These are phyloP conservation scores for Drosophila siamana DNA, from an alignment of 2,888 invertebrate genomes.

Conservation along the genomic window DNA sequence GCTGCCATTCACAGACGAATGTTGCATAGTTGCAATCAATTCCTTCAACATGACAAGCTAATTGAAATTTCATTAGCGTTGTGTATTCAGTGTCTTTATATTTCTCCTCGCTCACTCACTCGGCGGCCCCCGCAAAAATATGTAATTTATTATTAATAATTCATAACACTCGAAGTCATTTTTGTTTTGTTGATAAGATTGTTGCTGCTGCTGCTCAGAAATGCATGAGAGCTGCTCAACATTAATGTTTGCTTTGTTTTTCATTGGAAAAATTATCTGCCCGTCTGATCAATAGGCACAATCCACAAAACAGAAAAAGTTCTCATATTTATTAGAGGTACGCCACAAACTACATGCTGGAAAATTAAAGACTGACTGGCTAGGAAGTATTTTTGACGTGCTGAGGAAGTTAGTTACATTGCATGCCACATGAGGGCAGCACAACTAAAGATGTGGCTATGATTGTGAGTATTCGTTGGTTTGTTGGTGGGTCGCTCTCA, in stretches of 20 bases:
- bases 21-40: conserved; percentile 54
- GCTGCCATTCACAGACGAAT: conserved; percentile 51
- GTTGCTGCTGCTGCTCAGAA: conserved; percentile 39
- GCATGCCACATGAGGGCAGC: background rate
- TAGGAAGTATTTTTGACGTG: conserved; percentile 13
- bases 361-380: conserved; percentile 4
- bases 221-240: conserved; percentile 40
- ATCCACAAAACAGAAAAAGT: background rate
- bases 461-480: background rate
- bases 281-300: conserved; percentile 11
- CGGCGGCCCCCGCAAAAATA: conserved; percentile 53
- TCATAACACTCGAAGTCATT: conserved; percentile 71
- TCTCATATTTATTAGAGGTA: conserved; percentile 28
- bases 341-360: conserved; percentile 26
- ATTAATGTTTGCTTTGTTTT: conserved; percentile 45
- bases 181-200: conserved; percentile 58
- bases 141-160: conserved; percentile 83
- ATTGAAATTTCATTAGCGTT: conserved; percentile 82
- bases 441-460: conserved; percentile 9
- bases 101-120: background rate
- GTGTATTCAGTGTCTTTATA: conserved; percentile 34
- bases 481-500: background rate
- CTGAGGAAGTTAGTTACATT: conserved; percentile 26
- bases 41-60: conserved; percentile 72
- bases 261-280: conserved; percentile 65